Evolutionary conservation across 2,797 vertebrate genomes (phyloP).

Genomic region (Chaetophractus vellerosus): DNA sequence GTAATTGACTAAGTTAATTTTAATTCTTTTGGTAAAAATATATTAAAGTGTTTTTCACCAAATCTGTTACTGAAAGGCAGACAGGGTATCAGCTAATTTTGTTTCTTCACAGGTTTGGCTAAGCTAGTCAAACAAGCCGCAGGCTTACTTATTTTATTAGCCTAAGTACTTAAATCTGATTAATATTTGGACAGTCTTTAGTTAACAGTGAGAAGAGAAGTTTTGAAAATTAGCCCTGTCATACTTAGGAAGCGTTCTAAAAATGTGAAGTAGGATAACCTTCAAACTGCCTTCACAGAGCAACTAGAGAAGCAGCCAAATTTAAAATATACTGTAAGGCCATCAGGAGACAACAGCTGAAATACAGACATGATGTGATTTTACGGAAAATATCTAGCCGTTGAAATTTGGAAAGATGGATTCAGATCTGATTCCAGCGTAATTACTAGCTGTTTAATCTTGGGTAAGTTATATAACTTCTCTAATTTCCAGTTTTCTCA

Average conservation of each 20-base stretch:
- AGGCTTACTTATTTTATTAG: conserved; percentile 67
- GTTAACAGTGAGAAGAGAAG: conserved; percentile 40
- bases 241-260: conserved; percentile 65
- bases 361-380: not conserved
- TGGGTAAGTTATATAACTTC: not conserved
- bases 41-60: conserved; percentile 12
- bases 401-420: not conserved
- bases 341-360: conserved; percentile 45
- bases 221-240: conserved; percentile 65
- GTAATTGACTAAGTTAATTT: conserved; percentile 55
- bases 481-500: not conserved
- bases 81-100: conserved; percentile 32
- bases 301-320: conserved; percentile 36
- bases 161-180: conserved; percentile 66
- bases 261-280: conserved; percentile 43
- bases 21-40: conserved; percentile 63
- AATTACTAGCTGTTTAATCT: not conserved
- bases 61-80: conserved; percentile 27
- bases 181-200: conserved; percentile 66
- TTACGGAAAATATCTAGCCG: not conserved
- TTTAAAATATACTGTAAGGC: conserved; percentile 49
- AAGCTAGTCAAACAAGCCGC: conserved; percentile 37
- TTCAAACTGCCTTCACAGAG: conserved; percentile 31
- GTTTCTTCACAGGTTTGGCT: conserved; percentile 49
- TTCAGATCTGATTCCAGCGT: not conserved